Conservation (phyloP, 2,888 invertebrate genomes). For the Andrena haemorrhoa region DNA sequence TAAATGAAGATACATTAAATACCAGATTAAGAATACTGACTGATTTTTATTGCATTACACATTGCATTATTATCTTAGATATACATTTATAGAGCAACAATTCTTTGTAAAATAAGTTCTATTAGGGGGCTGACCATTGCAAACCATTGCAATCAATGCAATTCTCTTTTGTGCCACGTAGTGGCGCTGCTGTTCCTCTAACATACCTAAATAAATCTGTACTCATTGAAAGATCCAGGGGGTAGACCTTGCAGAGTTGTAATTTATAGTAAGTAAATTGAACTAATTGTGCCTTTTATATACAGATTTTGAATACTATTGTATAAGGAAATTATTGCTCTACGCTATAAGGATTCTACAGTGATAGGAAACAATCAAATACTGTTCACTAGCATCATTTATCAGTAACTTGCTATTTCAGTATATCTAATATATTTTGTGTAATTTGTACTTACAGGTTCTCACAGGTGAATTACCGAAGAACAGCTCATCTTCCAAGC, state of each 20-base stretch:
- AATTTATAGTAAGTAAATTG: constrained; percentile 16
- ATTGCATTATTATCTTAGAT: too few relatives aligned
- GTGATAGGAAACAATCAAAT: not conserved
- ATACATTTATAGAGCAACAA: too few relatives aligned
- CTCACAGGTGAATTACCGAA: not conserved
- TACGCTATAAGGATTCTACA: not conserved
- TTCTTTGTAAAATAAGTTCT: too few relatives aligned
- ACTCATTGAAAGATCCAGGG: constrained; percentile 13
- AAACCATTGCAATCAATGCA: not conserved
- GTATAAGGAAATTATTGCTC: not conserved
- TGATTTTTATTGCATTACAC: too few relatives aligned
- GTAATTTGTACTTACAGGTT: constrained; percentile 8
- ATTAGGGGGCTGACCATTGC: too few relatives aligned
- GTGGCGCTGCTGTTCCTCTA: not conserved
- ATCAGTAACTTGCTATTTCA: not conserved
- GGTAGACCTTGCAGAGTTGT: not conserved
- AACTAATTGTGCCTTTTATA: not conserved
- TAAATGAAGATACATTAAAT: too few relatives aligned
- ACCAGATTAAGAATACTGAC: too few relatives aligned
- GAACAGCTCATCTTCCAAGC: constrained; percentile 4
- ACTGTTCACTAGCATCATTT: not conserved
- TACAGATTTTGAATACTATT: not conserved
- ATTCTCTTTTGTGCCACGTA: not conserved
- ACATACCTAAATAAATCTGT: not conserved
- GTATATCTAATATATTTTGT: not conserved